Base-by-base conservation (phyloP, 2,888 invertebrate species). In the Esperia sulphurella region DNA sequence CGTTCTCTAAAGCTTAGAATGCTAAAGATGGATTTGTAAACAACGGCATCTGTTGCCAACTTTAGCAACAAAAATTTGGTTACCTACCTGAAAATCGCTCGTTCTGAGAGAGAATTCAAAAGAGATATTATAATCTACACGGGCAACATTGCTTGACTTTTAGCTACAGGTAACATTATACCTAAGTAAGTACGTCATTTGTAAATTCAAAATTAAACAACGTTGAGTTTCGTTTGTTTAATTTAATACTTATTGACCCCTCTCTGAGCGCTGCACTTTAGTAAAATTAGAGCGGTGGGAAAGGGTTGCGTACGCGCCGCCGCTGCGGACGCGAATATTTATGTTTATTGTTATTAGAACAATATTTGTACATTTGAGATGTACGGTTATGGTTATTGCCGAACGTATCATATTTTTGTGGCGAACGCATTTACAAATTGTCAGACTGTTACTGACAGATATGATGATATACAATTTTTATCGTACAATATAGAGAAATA, bases 211-310 rank as follows among this genome's bases (percentile, higher is more conserved):
- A 68, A 72, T 78, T 79, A 79, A 83, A 80, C 71, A 79, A 55
- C 61, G 65, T 76, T 81, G 75, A 68, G 72, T 76, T 75, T 75
- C 78, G 63, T 83, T 77, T 83, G 79, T 83, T 79, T 77, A 78
- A 79, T 70, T 59, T 66, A 68, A 75, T 77, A 78, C 74, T 78
- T 75, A 75, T 60, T 78, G 73, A 75, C 84, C 86, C 84, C 79
- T 71, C 71, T 72, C 73, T 77, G 75, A 68, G 69, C 65, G 53
- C 72, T 75, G 68, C 75, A 78, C 85, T 85, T 87, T 87, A 86
- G 88, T 87, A 86, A 88, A 88, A 86, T 83, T 86, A 88, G 88
- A 89, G 84, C 80, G 83, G 84, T 89, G 89, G 87, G 89, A 88
- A 89, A 86, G 85, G 88, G 88, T 86, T 87, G 65, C 21, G 21